phyloP scores from a whole-genome alignment of 2,113 vertebrate genomes.

The Xiphophorus hellerii region DNA sequence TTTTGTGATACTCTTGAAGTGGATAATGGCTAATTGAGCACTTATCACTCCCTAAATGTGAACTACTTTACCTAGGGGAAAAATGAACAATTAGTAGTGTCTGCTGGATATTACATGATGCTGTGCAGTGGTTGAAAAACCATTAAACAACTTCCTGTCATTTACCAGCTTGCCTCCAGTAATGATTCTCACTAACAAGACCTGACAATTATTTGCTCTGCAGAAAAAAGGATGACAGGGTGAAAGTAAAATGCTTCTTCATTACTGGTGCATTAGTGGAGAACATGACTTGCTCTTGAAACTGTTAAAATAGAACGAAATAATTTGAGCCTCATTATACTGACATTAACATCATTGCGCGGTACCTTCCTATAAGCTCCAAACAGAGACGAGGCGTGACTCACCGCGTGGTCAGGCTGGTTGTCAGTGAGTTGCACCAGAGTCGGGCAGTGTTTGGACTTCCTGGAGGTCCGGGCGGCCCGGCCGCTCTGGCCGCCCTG shows the following conservation, averaged over 20 bases:
- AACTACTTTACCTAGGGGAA: conserved; percentile 11
- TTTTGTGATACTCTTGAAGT: neutral
- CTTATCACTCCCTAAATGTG: conserved; percentile 10
- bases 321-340: neutral
- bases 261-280: neutral
- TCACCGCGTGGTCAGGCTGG: conserved; percentile 85
- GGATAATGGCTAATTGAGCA: conserved; percentile 39
- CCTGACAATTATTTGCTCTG: conserved; percentile 33
- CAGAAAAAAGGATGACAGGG: conserved; percentile 6
- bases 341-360: neutral
- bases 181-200: conserved; percentile 20
- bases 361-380: neutral
- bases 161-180: conserved; percentile 11
- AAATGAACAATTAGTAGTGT: conserved; percentile 34
- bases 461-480: conserved; percentile 79
- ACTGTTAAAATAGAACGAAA: neutral
- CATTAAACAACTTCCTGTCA: conserved; percentile 51
- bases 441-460: conserved; percentile 83
- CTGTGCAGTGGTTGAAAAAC: conserved; percentile 1
- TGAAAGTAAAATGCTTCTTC: conserved; percentile 1
- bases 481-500: conserved; percentile 52
- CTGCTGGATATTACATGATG: conserved; percentile 26
- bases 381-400: conserved; percentile 47
- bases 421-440: conserved; percentile 82
- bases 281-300: neutral